Percentiles rank a stretch among this genome's conserved stretches.
These are phyloP conservation scores for Zaprionus gabonicus DNA, from an alignment of 1,140 invertebrate genomes.

Conservation along the genomic window DNA sequence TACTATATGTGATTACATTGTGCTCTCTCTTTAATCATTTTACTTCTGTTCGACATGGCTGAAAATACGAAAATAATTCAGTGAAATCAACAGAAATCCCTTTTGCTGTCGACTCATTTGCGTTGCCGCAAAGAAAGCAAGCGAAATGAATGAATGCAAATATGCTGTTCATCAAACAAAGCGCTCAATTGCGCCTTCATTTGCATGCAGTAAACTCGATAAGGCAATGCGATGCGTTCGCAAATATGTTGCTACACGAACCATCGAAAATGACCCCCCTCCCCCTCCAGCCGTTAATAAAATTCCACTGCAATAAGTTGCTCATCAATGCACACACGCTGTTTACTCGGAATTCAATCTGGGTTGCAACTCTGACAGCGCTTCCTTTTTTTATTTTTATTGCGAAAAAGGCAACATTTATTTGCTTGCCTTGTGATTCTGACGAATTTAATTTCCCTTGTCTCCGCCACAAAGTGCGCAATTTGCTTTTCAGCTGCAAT, in stretches of 20 bases:
- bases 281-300: no score
- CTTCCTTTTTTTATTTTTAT: background rate
- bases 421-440: constrained; percentile 3
- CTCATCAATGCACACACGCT: background rate
- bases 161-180: background rate
- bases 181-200: background rate
- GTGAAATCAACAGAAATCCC: background rate
- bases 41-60: background rate
- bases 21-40: background rate
- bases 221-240: background rate
- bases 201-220: background rate
- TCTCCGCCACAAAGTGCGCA: constrained; percentile 15
- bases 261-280: background rate
- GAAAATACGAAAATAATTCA: background rate
- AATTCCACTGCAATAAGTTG: background rate
- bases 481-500: constrained; percentile 16
- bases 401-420: background rate
- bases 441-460: constrained; percentile 12
- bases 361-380: background rate
- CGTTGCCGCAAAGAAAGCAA: background rate
- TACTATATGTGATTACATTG: no score
- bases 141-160: background rate
- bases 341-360: background rate
- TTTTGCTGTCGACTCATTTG: background rate
- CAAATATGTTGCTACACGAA: no score